Conservation (phyloP, 1,140 invertebrate genomes). For the Papilio machaon region DNA sequence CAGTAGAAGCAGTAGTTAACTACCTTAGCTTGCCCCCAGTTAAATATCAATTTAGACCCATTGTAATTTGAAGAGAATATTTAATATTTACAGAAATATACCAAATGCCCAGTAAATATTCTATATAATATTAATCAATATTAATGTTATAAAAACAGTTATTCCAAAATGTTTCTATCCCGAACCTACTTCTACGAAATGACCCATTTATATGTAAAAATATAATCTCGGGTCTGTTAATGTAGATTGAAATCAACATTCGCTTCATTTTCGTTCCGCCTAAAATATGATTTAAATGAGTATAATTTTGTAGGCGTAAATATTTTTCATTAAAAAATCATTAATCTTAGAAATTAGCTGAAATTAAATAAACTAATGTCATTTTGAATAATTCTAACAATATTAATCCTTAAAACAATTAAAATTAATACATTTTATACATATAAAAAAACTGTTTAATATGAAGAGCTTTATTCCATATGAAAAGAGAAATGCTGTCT, state of each 20-base stretch:
- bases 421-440: too few relatives aligned
- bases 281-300: conserved; percentile 15
- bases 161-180: not conserved
- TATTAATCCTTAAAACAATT: too few relatives aligned
- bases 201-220: not conserved
- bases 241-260: conserved; percentile 17
- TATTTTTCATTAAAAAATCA: not conserved
- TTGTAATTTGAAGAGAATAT: too few relatives aligned
- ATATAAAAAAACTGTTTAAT: not conserved
- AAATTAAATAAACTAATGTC: not conserved
- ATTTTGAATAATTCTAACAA: too few relatives aligned
- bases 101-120: too few relatives aligned
- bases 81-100: too few relatives aligned
- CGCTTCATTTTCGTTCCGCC: conserved; percentile 7
- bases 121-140: too few relatives aligned
- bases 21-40: too few relatives aligned
- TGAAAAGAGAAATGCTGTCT: not conserved
- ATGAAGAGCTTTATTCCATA: not conserved
- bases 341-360: not conserved
- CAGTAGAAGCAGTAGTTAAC: too few relatives aligned
- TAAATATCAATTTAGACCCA: too few relatives aligned
- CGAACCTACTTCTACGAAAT: not conserved
- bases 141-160: not conserved
- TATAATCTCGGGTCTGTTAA: not conserved
- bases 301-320: conserved; percentile 10